Percentiles rank a stretch among this genome's conserved stretches.
Evolutionary conservation across 2,113 vertebrate genomes (phyloP).

Genomic region (Dasyprocta punctata): DNA sequence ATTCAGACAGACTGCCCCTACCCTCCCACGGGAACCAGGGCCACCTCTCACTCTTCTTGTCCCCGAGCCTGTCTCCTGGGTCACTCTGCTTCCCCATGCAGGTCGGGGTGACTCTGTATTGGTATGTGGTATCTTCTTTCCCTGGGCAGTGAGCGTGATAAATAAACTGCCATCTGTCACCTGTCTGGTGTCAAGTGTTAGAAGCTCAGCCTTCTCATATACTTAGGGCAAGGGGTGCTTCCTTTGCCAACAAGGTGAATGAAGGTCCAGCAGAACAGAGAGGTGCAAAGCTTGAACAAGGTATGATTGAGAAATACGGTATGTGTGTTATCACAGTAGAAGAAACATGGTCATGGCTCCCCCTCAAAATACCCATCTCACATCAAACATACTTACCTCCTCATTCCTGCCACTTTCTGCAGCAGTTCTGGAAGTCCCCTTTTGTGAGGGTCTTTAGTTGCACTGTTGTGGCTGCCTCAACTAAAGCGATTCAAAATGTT

Average conservation of each 20-base stretch:
- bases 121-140: fast-evolving
- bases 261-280: neutral
- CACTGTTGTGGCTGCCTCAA: neutral
- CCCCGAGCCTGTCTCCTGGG: neutral
- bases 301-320: neutral
- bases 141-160: neutral
- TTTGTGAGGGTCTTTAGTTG: neutral
- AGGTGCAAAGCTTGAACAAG: neutral
- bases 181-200: neutral
- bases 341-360: neutral
- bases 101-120: neutral
- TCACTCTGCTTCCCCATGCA: neutral
- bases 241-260: neutral
- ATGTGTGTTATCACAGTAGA: neutral
- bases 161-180: too few relatives aligned
- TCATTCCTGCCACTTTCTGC: neutral
- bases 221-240: neutral
- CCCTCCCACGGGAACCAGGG: neutral
- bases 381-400: neutral
- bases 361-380: neutral
- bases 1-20: neutral
- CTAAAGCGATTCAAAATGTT: neutral
- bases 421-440: neutral
- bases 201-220: neutral
- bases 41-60: neutral